Conservation (phyloP, 2,888 invertebrate species). For the Nipponacmea schrenckii region DNA sequence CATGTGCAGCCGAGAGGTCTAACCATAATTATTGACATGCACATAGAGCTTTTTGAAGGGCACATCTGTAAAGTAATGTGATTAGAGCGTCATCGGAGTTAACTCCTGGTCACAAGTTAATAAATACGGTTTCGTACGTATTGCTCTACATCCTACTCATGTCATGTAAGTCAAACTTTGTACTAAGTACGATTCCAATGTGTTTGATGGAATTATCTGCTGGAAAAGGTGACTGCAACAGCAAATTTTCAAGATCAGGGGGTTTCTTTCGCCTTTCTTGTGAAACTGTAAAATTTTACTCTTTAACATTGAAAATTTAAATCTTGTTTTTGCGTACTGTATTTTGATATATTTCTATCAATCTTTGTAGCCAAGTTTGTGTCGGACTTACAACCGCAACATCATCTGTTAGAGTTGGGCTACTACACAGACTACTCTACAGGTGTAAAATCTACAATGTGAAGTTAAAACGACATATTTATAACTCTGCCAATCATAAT, state of each 20-base stretch:
- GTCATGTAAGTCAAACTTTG: neutral
- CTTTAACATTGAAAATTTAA: slow-evolving; percentile 3
- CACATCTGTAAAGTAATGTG: neutral
- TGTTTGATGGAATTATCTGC: neutral
- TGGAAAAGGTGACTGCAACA: neutral
- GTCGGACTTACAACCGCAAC: slow-evolving; percentile 8
- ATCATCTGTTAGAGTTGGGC: slow-evolving; percentile 9
- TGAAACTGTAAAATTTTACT: neutral
- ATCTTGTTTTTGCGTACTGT: neutral
- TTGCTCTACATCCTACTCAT: neutral
- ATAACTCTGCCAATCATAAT: too few species aligned
- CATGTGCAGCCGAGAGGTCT: neutral
- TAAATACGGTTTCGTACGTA: neutral
- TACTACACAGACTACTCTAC: too few species aligned
- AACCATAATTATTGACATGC: slow-evolving; percentile 11
- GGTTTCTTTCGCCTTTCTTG: neutral
- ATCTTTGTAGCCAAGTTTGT: neutral
- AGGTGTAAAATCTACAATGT: too few species aligned
- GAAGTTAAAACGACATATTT: too few species aligned
- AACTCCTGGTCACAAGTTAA: neutral
- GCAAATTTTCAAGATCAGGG: neutral
- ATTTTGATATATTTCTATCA: neutral
- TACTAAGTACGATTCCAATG: neutral
- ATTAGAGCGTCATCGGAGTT: neutral
- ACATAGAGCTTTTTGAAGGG: neutral